phyloP scores from a whole-genome alignment of 1,140 invertebrate genomes.

The Littorina saxatilis region DNA sequence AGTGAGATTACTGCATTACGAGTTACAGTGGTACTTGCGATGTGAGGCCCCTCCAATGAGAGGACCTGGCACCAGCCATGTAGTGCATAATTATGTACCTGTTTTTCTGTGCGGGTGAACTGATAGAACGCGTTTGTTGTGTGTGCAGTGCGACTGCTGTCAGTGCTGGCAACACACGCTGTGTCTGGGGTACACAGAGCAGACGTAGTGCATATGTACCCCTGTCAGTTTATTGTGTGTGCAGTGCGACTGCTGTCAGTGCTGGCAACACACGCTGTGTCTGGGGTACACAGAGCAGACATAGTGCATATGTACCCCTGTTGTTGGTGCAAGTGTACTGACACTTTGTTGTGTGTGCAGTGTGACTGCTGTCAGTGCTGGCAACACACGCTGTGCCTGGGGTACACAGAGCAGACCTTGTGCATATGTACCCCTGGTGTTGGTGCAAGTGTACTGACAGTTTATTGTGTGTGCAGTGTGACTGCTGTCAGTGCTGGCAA shows the following conservation, averaged over 20 bases:
- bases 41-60: too few relatives aligned
- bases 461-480: constrained; percentile 82
- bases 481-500: constrained; percentile 95
- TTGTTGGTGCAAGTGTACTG: constrained; percentile 76
- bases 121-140: too few relatives aligned
- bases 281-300: constrained; percentile 85
- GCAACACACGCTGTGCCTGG: constrained; percentile 94
- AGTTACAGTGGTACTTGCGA: too few relatives aligned
- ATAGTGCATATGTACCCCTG: neutral
- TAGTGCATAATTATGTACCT: too few relatives aligned
- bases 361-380: constrained; percentile 95
- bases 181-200: constrained; percentile 87
- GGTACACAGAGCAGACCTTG: constrained; percentile 80
- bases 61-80: too few relatives aligned
- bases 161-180: constrained; percentile 95
- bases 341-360: constrained; percentile 75
- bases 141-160: constrained; percentile 90
- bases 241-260: constrained; percentile 94
- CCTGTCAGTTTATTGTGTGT: neutral
- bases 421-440: neutral
- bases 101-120: too few relatives aligned
- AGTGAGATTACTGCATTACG: too few relatives aligned
- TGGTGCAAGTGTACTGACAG: neutral
- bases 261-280: constrained; percentile 95
- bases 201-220: neutral